A percentile compares a stretch with the other conserved stretches of the same genome.
phyloP scores from a whole-genome alignment of 1,140 invertebrate genomes.

The Chelonus insularis region DNA sequence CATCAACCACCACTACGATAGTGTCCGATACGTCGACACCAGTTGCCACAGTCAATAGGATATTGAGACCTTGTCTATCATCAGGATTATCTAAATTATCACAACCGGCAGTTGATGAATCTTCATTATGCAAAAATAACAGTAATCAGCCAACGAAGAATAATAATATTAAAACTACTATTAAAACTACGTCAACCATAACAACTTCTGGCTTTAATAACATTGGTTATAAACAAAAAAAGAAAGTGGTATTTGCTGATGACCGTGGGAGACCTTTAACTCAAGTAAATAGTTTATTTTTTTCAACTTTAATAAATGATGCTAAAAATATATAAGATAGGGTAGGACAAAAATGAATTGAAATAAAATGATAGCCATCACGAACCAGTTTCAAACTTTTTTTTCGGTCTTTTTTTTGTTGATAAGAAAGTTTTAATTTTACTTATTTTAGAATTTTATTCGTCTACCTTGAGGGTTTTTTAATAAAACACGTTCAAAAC shows the following conservation, averaged over 20 bases:
- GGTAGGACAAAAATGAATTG: too few relatives aligned
- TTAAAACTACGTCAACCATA: slow-evolving; percentile 27
- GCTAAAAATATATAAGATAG: not conserved
- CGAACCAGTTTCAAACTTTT: too few relatives aligned
- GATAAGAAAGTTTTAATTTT: too few relatives aligned
- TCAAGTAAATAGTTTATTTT: slow-evolving; percentile 61
- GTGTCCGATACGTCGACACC: not conserved
- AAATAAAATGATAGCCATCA: too few relatives aligned
- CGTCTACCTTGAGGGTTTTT: too few relatives aligned
- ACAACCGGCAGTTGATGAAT: slow-evolving; percentile 12
- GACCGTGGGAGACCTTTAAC: slow-evolving; percentile 84
- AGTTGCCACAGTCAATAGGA: not conserved
- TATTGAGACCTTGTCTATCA: slow-evolving; percentile 47
- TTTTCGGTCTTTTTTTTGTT: too few relatives aligned
- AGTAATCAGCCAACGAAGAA: not conserved
- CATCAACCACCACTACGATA: slow-evolving; percentile 38
- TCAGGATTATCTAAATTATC: slow-evolving; percentile 42
- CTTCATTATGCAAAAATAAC: not conserved
- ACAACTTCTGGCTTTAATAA: slow-evolving; percentile 31
- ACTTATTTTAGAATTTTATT: too few relatives aligned
- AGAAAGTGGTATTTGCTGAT: slow-evolving; percentile 92
- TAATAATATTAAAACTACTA: too few relatives aligned
- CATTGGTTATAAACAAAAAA: slow-evolving; percentile 64
- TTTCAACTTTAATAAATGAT: not conserved
- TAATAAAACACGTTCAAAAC: too few relatives aligned